These are phyloP conservation scores for Barnardius zonarius DNA, from an alignment of 2,113 vertebrate genomes.

Conservation along the genomic window DNA sequence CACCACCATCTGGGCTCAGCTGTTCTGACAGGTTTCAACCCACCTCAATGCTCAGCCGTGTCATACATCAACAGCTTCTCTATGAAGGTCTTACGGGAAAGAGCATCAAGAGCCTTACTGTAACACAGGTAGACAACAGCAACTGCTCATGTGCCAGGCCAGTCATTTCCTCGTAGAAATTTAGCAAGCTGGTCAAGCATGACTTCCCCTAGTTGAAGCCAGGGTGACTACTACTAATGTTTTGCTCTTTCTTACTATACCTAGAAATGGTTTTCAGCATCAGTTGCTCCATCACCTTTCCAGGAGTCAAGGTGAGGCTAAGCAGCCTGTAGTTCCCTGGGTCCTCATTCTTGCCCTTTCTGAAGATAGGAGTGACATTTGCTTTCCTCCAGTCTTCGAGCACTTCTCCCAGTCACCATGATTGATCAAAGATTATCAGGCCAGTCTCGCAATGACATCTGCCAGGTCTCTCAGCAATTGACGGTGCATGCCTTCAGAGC, in stretches of 20 bases:
- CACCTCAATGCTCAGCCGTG: neutral
- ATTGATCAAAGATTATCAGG: neutral
- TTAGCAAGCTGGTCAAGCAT: neutral
- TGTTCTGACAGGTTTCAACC: neutral
- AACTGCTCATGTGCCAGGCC: neutral
- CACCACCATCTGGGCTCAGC: neutral
- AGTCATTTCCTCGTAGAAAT: neutral
- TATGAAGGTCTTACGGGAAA: neutral
- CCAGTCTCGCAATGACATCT: neutral
- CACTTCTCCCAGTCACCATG: neutral
- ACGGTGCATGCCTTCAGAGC: neutral
- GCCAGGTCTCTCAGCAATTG: neutral
- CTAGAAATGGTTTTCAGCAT: neutral
- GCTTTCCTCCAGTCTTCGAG: neutral
- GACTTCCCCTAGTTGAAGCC: neutral
- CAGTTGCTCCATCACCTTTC: neutral
- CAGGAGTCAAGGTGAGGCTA: fast-evolving
- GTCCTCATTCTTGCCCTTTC: neutral
- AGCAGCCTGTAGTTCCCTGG: neutral
- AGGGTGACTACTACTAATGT: neutral
- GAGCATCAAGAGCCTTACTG: neutral
- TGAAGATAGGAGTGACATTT: neutral
- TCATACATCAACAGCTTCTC: neutral
- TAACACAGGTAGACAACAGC: neutral
- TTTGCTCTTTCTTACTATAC: neutral